These are phyloP conservation scores for Mnemiopsis leidyi DNA, from an alignment of 37 sponge, comb jelly and placozoan species.

Conservation along the genomic window DNA sequence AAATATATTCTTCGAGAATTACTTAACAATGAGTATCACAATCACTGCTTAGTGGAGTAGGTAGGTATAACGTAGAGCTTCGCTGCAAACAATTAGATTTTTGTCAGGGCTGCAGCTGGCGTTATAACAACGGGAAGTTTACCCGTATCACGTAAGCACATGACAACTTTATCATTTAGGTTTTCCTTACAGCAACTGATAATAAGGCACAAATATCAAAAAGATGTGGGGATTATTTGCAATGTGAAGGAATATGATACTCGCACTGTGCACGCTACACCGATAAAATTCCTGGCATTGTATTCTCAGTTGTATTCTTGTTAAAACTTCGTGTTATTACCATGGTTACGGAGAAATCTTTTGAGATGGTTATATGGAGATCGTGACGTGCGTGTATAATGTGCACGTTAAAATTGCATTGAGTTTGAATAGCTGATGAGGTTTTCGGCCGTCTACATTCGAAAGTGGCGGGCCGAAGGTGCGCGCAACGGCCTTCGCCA, in stretches of 20 bases:
- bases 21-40: neutral
- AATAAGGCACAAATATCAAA: neutral
- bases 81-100: neutral
- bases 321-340: slow-evolving; percentile 25
- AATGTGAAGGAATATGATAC: neutral
- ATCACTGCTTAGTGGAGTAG: neutral
- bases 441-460: neutral
- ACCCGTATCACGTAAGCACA: neutral
- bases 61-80: neutral
- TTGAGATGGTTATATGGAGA: neutral
- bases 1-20: neutral
- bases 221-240: neutral
- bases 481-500: neutral
- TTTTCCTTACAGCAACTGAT: neutral
- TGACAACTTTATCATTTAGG: neutral
- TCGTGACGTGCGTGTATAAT: neutral
- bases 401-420: neutral
- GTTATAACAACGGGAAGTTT: neutral
- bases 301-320: neutral
- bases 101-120: no score
- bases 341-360: neutral
- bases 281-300: slow-evolving; percentile 24
- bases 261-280: neutral
- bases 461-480: slow-evolving; percentile 26
- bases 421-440: neutral